Conservation (phyloP, 2,113 vertebrate genomes). For the Uropsilus gracilis region DNA sequence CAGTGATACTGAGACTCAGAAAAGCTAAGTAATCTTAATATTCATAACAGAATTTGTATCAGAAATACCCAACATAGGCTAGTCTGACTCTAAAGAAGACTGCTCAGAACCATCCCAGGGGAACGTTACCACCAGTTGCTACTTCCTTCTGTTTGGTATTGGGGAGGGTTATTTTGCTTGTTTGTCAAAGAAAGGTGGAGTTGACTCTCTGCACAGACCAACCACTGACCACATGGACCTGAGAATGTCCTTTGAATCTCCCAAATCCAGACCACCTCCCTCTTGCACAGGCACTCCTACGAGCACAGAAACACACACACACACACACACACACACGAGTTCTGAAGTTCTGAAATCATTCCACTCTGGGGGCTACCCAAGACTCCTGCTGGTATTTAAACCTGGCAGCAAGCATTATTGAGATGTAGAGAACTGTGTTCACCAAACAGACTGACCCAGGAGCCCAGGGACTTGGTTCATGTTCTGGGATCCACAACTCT, state of each 20-base stretch:
- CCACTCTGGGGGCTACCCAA: not conserved
- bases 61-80: not conserved
- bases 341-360: not conserved
- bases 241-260: not conserved
- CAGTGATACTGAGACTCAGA: not conserved
- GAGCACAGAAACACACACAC: fast-evolving
- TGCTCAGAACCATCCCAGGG: not conserved
- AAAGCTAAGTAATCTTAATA: not conserved
- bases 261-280: not conserved
- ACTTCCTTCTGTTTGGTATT: not conserved
- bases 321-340: fast-evolving
- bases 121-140: not conserved
- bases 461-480: not conserved
- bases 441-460: not conserved
- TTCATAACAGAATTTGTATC: not conserved
- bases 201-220: not conserved
- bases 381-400: constrained; percentile 3
- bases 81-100: not conserved
- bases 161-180: not conserved
- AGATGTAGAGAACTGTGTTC: not conserved
- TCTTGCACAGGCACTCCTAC: too few species aligned
- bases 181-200: constrained; percentile 10
- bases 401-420: not conserved
- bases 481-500: constrained; percentile 17
- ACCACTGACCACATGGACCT: not conserved